phyloP scores from a whole-genome alignment of 2,888 invertebrate genomes.

The Dromius quadrimaculatus region DNA sequence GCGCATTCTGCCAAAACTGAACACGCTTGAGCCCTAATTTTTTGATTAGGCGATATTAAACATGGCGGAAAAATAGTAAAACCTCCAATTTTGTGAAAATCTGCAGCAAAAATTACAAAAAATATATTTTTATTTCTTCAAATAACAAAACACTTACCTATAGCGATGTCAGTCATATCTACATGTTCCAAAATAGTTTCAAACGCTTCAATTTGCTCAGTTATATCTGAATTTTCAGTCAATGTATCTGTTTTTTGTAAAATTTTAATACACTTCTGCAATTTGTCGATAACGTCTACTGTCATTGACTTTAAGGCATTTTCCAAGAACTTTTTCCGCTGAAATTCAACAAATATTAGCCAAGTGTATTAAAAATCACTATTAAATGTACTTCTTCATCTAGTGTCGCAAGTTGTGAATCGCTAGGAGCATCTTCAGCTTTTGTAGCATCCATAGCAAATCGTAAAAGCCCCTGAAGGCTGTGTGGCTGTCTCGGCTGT shows the following conservation, averaged over 20 bases:
- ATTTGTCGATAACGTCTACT: slow-evolving; percentile 76
- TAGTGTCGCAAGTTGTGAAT: slow-evolving; percentile 70
- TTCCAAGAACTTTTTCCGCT: slow-evolving; percentile 79
- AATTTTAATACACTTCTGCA: no score
- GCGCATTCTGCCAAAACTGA: slow-evolving; percentile 81
- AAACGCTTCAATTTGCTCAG: slow-evolving; percentile 74
- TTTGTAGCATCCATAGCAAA: slow-evolving; percentile 79
- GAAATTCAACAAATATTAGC: slow-evolving; percentile 59
- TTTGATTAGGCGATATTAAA: slow-evolving; percentile 72
- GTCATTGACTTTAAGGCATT: slow-evolving; percentile 79
- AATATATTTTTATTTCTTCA: neutral
- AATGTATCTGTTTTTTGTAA: slow-evolving; percentile 70
- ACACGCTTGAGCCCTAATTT: slow-evolving; percentile 75
- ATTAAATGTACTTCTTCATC: slow-evolving; percentile 72
- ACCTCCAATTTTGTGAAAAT: slow-evolving; percentile 88
- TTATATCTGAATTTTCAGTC: slow-evolving; percentile 68
- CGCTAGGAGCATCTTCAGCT: slow-evolving; percentile 70
- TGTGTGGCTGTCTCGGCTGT: slow-evolving; percentile 63
- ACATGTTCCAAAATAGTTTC: slow-evolving; percentile 76
- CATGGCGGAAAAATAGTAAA: slow-evolving; percentile 79
- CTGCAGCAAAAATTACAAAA: slow-evolving; percentile 64
- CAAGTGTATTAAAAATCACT: slow-evolving; percentile 8
- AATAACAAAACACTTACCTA: slow-evolving; percentile 69
- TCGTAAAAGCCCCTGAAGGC: slow-evolving; percentile 71
- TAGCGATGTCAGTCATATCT: slow-evolving; percentile 84